Conservation (phyloP, 2,888 invertebrate genomes). For the Lumbricus terrestris region DNA sequence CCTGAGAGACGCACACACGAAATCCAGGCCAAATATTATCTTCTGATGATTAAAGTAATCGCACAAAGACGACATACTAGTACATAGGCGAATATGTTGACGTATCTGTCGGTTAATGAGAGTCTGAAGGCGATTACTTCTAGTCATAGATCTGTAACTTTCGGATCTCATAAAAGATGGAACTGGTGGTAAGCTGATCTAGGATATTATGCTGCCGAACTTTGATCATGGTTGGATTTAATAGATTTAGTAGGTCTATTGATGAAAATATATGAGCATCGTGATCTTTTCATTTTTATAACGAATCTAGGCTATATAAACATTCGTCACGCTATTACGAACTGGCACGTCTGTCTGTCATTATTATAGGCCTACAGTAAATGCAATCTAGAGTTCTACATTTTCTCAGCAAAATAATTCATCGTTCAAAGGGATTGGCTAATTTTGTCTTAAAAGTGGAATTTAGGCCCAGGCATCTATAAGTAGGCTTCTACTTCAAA, state of each 20-base stretch:
- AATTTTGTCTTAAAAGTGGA: background rate
- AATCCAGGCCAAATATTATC: background rate
- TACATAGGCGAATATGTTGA: background rate
- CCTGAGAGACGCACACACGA: background rate
- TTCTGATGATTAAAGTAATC: background rate
- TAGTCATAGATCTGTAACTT: background rate
- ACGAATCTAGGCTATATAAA: background rate
- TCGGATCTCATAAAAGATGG: background rate
- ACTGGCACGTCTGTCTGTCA: background rate
- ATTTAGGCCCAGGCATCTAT: background rate
- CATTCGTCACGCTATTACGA: background rate
- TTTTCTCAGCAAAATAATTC: background rate
- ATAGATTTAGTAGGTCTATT: no score
- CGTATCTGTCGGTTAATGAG: background rate
- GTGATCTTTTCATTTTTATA: no score
- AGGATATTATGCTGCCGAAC: background rate
- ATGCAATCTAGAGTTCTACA: background rate
- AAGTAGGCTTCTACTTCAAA: no score
- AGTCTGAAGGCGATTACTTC: background rate
- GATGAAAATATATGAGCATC: background rate
- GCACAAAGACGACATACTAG: no score
- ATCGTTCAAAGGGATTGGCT: background rate
- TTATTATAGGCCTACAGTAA: no score
- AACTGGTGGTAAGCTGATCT: background rate
- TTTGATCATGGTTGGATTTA: background rate